Percentiles rank a stretch among this genome's conserved stretches.
These are phyloP conservation scores for Microhierax caerulescens DNA, from an alignment of 2,797 vertebrate species.

Conservation along the genomic window DNA sequence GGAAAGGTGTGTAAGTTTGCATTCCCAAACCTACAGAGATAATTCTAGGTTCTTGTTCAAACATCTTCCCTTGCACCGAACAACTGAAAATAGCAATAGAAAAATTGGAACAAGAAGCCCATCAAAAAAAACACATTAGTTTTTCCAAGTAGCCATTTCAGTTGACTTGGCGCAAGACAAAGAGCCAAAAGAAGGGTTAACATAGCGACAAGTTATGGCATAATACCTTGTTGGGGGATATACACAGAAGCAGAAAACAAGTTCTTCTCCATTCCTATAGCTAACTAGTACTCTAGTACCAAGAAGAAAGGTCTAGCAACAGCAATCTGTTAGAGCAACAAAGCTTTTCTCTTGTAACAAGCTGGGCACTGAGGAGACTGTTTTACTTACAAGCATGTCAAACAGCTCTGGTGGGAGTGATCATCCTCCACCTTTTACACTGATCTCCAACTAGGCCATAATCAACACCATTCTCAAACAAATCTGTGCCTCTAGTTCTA, in stretches of 20 bases:
- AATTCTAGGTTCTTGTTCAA: neutral
- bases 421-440: neutral
- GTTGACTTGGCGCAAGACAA: neutral
- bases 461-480: neutral
- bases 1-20: neutral
- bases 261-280: neutral
- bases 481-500: neutral
- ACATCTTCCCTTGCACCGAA: neutral
- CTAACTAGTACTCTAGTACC: neutral
- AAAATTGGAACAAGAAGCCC: neutral
- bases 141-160: neutral
- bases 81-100: neutral
- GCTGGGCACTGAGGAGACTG: neutral
- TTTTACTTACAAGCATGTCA: neutral
- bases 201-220: neutral
- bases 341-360: neutral
- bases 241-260: neutral
- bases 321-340: neutral
- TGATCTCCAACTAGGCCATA: neutral
- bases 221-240: neutral
- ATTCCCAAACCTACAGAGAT: neutral
- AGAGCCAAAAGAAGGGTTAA: neutral
- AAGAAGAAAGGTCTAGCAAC: neutral
- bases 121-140: neutral
- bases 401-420: neutral